Base-by-base conservation (phyloP, 2,113 vertebrate genomes). In the Dicrurus megarhynchus region DNA sequence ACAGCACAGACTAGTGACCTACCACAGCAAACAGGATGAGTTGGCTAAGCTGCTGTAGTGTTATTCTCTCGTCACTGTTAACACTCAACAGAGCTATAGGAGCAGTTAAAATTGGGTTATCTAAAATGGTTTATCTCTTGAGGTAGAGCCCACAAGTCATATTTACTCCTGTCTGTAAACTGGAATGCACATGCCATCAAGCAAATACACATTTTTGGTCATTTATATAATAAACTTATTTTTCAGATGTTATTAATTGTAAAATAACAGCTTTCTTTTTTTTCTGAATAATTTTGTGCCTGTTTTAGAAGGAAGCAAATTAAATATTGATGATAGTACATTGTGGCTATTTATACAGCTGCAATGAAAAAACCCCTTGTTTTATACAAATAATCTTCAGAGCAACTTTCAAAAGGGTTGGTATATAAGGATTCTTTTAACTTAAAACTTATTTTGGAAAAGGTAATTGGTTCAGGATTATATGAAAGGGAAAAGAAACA, bases 101-200 rank as follows among this genome's bases (percentile, higher is more conserved):
- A 84, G 78, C 82, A 97, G 85, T 97, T 95, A 95, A 95, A 92
- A 95, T 79, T 92, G 71, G 86, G 83, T 94, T 57, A 56, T 69
- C 55, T 61, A 47, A 76, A 83, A 69, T 18, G 14, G 21, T 76
- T 76, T 49, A 22, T 95, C 94, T 97, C 94, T 78, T 98, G 97
- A 98, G 97, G 98, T 97, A 98, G 98, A 96, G 95, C 93, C 97
- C 97, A 97, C 96, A 91, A 91, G 71, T 94, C 67, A 27, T 74
- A 77, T 46, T 90, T 64, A 92, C 47, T 96, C 95, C 93, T 84
- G 50, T 81, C 88, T 90, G 86, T 90, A 94, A 70, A 86, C 69
- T 67, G 2, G 42, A 87, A 80, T 49, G 90, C 64, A 89, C 60
- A 89, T 41, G 27, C 73, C 80, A 90, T 92, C 87, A 92, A 83